Conservation (phyloP, 2,113 vertebrate species). For the Carlito syrichta region DNA sequence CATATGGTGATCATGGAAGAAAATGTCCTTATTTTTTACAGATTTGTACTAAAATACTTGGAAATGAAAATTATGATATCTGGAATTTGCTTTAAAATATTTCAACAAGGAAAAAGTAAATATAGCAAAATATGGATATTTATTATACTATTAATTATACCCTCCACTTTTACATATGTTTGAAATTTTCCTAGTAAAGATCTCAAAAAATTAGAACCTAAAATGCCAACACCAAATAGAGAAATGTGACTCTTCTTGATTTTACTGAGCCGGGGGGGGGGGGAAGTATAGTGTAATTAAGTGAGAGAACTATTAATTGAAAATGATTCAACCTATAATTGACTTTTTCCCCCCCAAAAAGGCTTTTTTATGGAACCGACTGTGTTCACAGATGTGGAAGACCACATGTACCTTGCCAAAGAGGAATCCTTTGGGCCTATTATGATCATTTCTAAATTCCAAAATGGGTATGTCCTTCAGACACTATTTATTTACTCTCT, state of each 20-base stretch:
- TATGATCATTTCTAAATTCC: constrained; percentile 98
- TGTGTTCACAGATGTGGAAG: constrained; percentile 88
- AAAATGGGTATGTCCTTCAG: constrained; percentile 88
- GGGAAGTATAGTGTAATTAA: not conserved
- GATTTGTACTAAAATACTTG: not conserved
- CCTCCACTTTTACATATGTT: not conserved
- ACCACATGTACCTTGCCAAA: constrained; percentile 86
- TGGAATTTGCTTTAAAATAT: not conserved
- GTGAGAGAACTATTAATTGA: not conserved
- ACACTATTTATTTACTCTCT: too few relatives aligned
- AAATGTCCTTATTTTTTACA: not conserved
- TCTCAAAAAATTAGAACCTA: not conserved
- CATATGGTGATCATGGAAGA: not conserved
- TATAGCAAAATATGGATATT: not conserved
- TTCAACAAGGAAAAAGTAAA: not conserved
- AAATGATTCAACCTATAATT: not conserved
- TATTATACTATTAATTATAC: not conserved
- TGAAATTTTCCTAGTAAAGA: not conserved
- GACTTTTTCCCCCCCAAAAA: constrained; percentile 48
- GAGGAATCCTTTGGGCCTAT: constrained; percentile 95
- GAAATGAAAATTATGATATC: not conserved
- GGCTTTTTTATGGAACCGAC: constrained; percentile 91
- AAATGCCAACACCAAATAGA: not conserved
- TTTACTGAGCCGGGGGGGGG: not conserved
- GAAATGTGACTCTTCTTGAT: not conserved